phyloP scores from a whole-genome alignment of 2,113 vertebrate genomes.

The Urocolius indicus region DNA sequence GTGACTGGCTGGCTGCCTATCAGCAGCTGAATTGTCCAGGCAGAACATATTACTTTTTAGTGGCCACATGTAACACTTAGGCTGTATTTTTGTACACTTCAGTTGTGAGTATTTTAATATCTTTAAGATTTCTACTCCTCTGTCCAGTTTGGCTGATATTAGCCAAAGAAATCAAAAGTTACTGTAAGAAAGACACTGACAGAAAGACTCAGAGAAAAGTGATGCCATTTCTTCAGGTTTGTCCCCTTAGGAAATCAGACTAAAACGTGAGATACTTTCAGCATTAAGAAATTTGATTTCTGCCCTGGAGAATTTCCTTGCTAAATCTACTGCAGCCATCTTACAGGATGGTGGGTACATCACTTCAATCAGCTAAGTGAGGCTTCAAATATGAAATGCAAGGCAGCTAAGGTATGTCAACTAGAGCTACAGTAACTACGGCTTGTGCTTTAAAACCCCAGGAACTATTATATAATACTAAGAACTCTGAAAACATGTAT shows the following conservation, averaged over 20 bases:
- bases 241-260: conserved; percentile 25
- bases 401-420: neutral
- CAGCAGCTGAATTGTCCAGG: neutral
- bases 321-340: neutral
- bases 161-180: neutral
- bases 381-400: neutral
- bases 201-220: neutral
- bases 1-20: neutral
- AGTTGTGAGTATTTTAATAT: neutral
- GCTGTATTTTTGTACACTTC: neutral
- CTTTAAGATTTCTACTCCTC: neutral
- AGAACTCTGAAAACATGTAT: neutral
- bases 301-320: neutral
- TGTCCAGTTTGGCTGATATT: neutral
- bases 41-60: neutral
- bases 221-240: neutral
- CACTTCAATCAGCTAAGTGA: neutral
- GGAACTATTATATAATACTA: neutral
- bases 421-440: neutral
- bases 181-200: neutral
- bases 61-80: neutral
- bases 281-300: neutral
- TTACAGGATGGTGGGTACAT: neutral
- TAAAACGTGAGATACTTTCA: neutral
- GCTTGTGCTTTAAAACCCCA: neutral